Evolutionary conservation across 64 coral and sea anemone species (phyloP).

Genomic region (Platygyra sinensis): DNA sequence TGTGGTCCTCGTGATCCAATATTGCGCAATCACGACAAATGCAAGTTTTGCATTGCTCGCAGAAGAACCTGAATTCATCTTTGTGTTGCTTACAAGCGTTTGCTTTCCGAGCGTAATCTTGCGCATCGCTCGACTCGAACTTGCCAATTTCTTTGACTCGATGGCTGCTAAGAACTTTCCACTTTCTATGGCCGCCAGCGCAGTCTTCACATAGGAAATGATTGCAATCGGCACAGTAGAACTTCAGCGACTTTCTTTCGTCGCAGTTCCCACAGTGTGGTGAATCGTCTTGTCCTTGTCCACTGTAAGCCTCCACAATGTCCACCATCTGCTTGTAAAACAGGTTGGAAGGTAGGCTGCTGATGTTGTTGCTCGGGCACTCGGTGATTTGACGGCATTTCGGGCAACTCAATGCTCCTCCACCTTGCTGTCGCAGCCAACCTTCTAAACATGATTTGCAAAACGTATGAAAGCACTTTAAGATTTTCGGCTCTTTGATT

Average conservation of each 20-base stretch:
- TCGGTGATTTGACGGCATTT: background rate
- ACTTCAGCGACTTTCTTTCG: background rate
- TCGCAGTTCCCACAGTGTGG: conserved; percentile 20
- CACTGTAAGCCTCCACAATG: conserved; percentile 62
- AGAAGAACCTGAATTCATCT: background rate
- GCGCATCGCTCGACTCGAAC: background rate
- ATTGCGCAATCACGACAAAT: conserved; percentile 25
- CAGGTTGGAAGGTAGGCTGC: conserved; percentile 57
- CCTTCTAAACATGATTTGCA: background rate
- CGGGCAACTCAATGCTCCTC: background rate
- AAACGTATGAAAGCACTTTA: background rate
- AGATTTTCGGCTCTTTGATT: background rate
- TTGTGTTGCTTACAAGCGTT: background rate
- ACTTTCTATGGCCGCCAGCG: background rate
- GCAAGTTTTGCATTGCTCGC: background rate
- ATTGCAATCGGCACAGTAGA: conserved; percentile 1
- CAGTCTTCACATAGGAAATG: background rate
- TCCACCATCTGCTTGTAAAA: conserved; percentile 31
- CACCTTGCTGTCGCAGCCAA: background rate
- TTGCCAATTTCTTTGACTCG: background rate
- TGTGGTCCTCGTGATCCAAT: conserved; percentile 20
- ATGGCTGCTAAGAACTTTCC: background rate
- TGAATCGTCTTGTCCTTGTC: conserved; percentile 3
- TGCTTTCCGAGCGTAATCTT: background rate
- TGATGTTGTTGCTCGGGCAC: conserved; percentile 30